phyloP scores from a whole-genome alignment of 2,888 invertebrate species.

The Thymelicus sylvestris region DNA sequence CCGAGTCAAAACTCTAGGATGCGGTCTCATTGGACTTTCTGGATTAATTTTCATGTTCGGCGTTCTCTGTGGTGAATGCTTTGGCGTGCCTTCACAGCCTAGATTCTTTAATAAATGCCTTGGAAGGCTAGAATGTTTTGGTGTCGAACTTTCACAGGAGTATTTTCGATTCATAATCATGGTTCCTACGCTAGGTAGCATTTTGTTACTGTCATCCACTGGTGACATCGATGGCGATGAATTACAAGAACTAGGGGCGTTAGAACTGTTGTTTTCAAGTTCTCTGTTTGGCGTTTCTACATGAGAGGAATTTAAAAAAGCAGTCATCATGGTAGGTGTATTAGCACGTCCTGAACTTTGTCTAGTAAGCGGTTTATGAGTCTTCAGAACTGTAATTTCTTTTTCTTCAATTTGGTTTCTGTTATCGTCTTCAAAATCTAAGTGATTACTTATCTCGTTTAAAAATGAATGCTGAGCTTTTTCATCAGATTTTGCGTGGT shows the following conservation, averaged over 20 bases:
- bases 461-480: conserved; percentile 78
- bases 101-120: conserved; percentile 74
- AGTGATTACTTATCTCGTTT: conserved; percentile 76
- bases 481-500: conserved; percentile 76
- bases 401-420: conserved; percentile 80
- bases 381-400: conserved; percentile 79
- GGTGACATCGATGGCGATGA: conserved; percentile 77
- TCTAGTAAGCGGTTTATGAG: conserved; percentile 89
- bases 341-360: conserved; percentile 86
- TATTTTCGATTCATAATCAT: conserved; percentile 75
- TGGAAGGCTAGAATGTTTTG: conserved; percentile 77
- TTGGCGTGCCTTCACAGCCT: conserved; percentile 73
- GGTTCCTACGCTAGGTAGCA: conserved; percentile 70
- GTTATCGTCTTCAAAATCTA: conserved; percentile 81
- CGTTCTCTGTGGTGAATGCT: conserved; percentile 70
- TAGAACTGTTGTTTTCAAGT: conserved; percentile 65
- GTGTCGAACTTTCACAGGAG: conserved; percentile 73
- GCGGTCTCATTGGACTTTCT: conserved; percentile 83
- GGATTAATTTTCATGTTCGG: conserved; percentile 50
- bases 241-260: conserved; percentile 72
- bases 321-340: conserved; percentile 79
- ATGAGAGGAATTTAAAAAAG: conserved; percentile 76
- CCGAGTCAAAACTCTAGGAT: conserved; percentile 86
- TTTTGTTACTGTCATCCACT: conserved; percentile 64
- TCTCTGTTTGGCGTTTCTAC: conserved; percentile 64